phyloP scores from a whole-genome alignment of 2,113 vertebrate species.

The Megalops atlanticus region DNA sequence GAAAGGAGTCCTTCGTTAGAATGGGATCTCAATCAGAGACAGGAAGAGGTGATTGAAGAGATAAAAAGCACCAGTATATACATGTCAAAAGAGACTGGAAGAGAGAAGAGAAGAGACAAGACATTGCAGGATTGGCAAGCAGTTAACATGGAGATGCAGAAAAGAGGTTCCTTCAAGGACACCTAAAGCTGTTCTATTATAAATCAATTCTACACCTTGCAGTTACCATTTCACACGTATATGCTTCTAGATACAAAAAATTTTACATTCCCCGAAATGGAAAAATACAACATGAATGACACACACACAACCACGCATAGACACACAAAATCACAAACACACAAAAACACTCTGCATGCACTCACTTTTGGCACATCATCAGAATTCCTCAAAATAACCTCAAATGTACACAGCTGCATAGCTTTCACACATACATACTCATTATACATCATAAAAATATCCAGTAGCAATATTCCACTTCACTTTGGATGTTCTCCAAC shows the following conservation, averaged over 20 bases:
- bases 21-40: neutral
- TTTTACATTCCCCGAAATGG: neutral
- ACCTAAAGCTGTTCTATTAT: neutral
- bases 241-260: neutral
- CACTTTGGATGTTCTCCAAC: neutral
- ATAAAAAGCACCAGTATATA: neutral
- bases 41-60: neutral
- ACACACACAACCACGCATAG: neutral
- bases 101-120: neutral
- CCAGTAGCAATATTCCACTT: neutral
- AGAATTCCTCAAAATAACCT: constrained; percentile 25
- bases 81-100: neutral
- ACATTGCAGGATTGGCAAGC: neutral
- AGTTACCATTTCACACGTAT: neutral
- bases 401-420: neutral
- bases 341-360: neutral
- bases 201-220: too few species aligned
- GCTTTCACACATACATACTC: neutral
- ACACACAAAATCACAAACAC: neutral
- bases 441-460: neutral
- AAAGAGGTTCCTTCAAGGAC: neutral
- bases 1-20: neutral
- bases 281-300: neutral
- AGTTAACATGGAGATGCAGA: neutral
- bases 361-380: neutral